A percentile compares a stretch with the other conserved stretches of the same genome.
Conservation (phyloP, 1,140 invertebrate genomes). For the Drosophila biarmipes region DNA sequence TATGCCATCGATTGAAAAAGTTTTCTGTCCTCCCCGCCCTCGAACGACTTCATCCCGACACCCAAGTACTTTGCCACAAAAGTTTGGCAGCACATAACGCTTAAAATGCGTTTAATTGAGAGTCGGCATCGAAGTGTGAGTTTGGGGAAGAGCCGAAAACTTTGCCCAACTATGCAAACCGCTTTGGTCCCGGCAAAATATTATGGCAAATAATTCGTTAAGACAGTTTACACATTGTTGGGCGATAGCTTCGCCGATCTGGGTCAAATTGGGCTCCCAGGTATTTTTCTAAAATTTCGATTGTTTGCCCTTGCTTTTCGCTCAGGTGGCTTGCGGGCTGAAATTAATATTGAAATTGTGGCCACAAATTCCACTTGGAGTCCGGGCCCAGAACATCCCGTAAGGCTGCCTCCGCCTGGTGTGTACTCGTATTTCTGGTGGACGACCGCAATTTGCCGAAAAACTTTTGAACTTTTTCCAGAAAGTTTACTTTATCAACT, state of each 20-base stretch:
- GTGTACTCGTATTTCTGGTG: constrained; percentile 25
- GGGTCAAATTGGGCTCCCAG: constrained; percentile 34
- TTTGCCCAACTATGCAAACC: constrained; percentile 36
- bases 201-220: constrained; percentile 66
- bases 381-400: constrained; percentile 24
- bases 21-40: constrained; percentile 21
- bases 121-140: constrained; percentile 3
- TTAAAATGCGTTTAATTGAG: constrained; percentile 68
- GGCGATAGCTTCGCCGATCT: constrained; percentile 42
- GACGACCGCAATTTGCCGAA: constrained; percentile 54
- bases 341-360: constrained; percentile 65
- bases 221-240: constrained; percentile 57
- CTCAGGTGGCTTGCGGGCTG: constrained; percentile 29
- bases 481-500: constrained; percentile 60
- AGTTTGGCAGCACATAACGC: constrained; percentile 49
- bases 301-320: constrained; percentile 10
- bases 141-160: constrained; percentile 24
- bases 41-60: constrained; percentile 1
- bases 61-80: constrained; percentile 30
- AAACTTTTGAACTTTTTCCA: constrained; percentile 62
- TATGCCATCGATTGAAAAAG: constrained; percentile 72
- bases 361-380: constrained; percentile 49
- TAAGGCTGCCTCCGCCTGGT: constrained; percentile 32
- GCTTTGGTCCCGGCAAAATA: constrained; percentile 45
- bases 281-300: constrained; percentile 48